Base-by-base conservation (phyloP, 2,888 invertebrate genomes). In the Athalia rosae region DNA sequence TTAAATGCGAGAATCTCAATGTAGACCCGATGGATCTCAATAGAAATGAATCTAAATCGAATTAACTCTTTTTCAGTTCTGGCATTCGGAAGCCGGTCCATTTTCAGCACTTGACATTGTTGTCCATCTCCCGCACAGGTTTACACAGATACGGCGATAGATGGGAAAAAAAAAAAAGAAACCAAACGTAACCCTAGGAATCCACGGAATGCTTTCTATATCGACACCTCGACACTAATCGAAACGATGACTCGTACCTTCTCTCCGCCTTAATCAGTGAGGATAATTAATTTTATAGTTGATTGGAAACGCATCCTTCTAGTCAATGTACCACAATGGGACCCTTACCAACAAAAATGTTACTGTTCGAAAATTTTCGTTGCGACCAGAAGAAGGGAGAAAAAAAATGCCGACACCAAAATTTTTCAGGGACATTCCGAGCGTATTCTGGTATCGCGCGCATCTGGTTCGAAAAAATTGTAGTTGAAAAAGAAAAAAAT, bases 281-380 rank as follows among this genome's bases (percentile, higher is more conserved):
- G 76, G 79, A 73, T 80, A 79, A 80, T 80, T 80, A 79, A 80
- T 80, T 80, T 77, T 77, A 71, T 76, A 66, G 58, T 63, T 71
- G 59, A 76, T 78, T 78, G 56, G 74, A 76, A 76, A 78, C 78
- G 77, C 77, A 62, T 77, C 77, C 77, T 77, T 67, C 77, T 6
- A 71, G 45, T 74, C 48, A 62, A 74, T 58, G 43, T 8, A n/a
- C 48, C 28, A 74, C 61, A 74, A 59, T 61, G 48, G 48, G 48
- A 47, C 47, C 48, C 50, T 61, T 58, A 28, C 28, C 28, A 28
- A 28, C 28, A 28, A 2, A 28, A 28, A 28, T 43, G 13, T 71
- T 48, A 45, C 6, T 63, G 45, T 63, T 7, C 13, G n/a, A 61
- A 61, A 8, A 61, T 8, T 41, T 63, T 63, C 63, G 8, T 63